These are phyloP conservation scores for Urocolius indicus DNA, from an alignment of 2,113 vertebrate species.

Conservation along the genomic window DNA sequence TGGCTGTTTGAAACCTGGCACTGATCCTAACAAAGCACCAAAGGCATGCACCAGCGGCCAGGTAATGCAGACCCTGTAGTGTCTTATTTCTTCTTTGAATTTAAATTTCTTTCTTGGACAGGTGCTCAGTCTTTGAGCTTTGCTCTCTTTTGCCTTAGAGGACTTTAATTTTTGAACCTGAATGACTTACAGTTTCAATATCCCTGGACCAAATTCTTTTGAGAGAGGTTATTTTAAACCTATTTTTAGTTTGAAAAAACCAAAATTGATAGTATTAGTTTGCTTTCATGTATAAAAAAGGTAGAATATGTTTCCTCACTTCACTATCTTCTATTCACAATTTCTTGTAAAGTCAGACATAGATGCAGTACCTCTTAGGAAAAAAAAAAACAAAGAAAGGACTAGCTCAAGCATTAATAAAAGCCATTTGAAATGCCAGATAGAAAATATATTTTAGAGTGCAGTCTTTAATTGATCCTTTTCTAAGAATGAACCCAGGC, in stretches of 20 bases:
- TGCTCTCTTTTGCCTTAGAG: background rate
- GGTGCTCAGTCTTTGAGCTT: slow-evolving; percentile 1
- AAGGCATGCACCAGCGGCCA: background rate
- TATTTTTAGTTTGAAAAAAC: background rate
- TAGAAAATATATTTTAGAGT: background rate
- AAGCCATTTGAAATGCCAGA: slow-evolving; percentile 21
- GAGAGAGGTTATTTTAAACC: background rate
- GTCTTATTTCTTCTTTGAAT: background rate
- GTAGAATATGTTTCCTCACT: slow-evolving; percentile 1
- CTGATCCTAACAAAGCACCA: slow-evolving; percentile 11
- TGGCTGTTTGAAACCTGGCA: background rate
- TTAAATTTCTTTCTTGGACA: background rate
- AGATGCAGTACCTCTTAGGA: background rate
- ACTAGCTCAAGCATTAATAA: slow-evolving; percentile 14
- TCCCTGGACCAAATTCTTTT: background rate
- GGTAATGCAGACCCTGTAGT: background rate
- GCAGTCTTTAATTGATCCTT: background rate
- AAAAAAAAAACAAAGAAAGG: background rate
- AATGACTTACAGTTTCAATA: background rate
- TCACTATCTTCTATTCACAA: background rate
- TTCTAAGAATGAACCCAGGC: background rate
- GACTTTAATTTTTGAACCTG: background rate
- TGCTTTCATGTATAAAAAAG: slow-evolving; percentile 21
- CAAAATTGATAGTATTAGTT: background rate
- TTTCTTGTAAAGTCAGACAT: slow-evolving; percentile 2